Base-by-base conservation (phyloP, 2,797 vertebrate species). In the Sebastes melanostomus region DNA sequence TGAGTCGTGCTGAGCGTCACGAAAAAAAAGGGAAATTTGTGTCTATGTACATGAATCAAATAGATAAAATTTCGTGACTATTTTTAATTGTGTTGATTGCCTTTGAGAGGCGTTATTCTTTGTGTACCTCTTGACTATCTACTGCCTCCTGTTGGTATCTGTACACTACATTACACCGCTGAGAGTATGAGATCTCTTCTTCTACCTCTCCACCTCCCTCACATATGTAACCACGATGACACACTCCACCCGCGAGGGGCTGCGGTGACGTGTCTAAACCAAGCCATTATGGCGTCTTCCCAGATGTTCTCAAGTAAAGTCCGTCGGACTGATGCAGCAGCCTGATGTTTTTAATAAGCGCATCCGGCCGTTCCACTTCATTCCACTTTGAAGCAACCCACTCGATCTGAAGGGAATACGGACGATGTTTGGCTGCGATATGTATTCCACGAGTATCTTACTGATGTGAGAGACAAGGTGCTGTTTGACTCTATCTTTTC, bases 341-440 rank as follows among this genome's bases (percentile, higher is more conserved):
- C 38, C 56, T 75, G 91, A 92, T 91, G 72, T 89, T 89, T 91
- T 91, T 85, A 92, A 85, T 82, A 84, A 80, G 81, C 52, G 14
- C 55, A 69, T 61, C 30, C 74, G 2, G 60, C 54, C 59, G 55
- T 83, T 86, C 61, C 56, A 65, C 86, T 84, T 75, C 81, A 81
- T 75, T 87, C 66, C 68, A 83, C 80, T 88, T 75, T 83, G 85
- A 83, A 84, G 79, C 61, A 71, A 72, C 61, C 69, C 25, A 69
- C 56, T 79, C 42, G 25, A 77, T 83, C 69, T 71, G 62, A 83
- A 13, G 71, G 59, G 72, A 88, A 78, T 81, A 27, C 20, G 50
- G 73, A 10, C 5, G 2, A 56, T 24, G 74, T 77, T 76, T 55
- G 65, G 65, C 81, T n/a, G 30, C 46, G 66, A 84, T 86, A 78